Evolutionary conservation across 2,797 vertebrate genomes (phyloP), one percentile per base, ranked within the genome.

Genomic region (Silurus lanzhouensis): DNA sequence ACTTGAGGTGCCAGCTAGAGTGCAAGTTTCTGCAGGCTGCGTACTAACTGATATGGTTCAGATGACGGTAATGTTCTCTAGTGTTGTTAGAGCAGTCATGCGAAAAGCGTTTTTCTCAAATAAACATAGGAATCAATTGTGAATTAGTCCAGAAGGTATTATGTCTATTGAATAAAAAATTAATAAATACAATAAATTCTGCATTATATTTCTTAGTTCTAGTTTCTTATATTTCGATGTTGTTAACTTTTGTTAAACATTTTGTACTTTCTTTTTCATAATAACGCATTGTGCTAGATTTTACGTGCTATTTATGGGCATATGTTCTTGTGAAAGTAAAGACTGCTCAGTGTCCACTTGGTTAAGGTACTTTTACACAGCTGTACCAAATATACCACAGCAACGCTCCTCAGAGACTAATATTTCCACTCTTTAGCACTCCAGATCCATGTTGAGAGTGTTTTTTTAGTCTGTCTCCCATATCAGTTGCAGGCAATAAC

Each of bases 91-190:
- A 85, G 46, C 77, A 75, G 89, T 74, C 46, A 90, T 86, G 75
- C 75, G 77, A 27, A 78, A 85, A 83, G 31, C 63, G 58, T 80
- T 84, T 38, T 84, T 7, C 86, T 83, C 38, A 91, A 91, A 93
- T 88, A 90, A 93, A 90, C 85, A n/a, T 77, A 83, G 20, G 63
- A 83, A 84, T 57, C 72, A 82, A 84, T 87, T 87, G 91, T 90
- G 83, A 91, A 93, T 91, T 85, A 89, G 86, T 52, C 64, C 80
- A 82, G 86, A 78, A 84, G 84, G 85, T 90, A 91, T 91, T 90
- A 83, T 90, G 90, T 85, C 81, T 90, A 85, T 76, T 88, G 12
- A 64, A 88, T 22, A 1, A 12, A 31, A 78, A 20, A 3, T 31
- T 19, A 17, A 9, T 25, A 61, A 72, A 58, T 4, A 75, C 60